A percentile compares a stretch with the other conserved stretches of the same genome.
phyloP scores from a whole-genome alignment of 1,140 invertebrate species.

The Argopecten irradians region DNA sequence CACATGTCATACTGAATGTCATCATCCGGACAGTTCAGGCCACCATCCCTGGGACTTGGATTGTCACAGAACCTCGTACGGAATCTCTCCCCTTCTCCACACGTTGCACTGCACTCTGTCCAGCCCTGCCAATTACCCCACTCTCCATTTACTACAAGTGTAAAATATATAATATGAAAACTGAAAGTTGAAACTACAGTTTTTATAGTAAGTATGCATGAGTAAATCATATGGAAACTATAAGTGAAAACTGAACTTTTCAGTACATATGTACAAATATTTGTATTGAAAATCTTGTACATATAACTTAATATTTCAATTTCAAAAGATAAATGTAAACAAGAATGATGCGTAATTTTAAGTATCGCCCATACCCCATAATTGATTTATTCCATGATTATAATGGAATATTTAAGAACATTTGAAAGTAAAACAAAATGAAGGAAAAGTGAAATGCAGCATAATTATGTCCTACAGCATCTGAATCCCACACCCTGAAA shows the following conservation, averaged over 20 bases:
- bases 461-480: too few species aligned
- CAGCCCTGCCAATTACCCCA: constrained; percentile 40
- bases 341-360: too few species aligned
- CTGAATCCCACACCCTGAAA: too few species aligned
- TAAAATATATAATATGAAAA: not conserved
- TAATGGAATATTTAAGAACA: too few species aligned
- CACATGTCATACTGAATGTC: not conserved
- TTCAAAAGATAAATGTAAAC: too few species aligned
- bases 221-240: not conserved
- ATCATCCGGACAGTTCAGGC: constrained; percentile 24
- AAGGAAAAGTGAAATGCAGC: too few species aligned
- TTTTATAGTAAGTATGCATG: too few species aligned
- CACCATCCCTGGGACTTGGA: constrained; percentile 40
- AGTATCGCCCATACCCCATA: too few species aligned
- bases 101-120: constrained; percentile 35
- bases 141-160: constrained; percentile 41
- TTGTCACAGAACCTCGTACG: constrained; percentile 42
- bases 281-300: too few species aligned
- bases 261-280: not conserved
- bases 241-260: not conserved
- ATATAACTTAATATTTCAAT: too few species aligned
- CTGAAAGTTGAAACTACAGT: not conserved
- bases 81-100: constrained; percentile 42
- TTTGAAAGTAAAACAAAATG: too few species aligned
- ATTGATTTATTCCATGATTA: too few species aligned